Conservation (phyloP, 2,113 vertebrate genomes). For the Sinocyclocheilus grahami region DNA sequence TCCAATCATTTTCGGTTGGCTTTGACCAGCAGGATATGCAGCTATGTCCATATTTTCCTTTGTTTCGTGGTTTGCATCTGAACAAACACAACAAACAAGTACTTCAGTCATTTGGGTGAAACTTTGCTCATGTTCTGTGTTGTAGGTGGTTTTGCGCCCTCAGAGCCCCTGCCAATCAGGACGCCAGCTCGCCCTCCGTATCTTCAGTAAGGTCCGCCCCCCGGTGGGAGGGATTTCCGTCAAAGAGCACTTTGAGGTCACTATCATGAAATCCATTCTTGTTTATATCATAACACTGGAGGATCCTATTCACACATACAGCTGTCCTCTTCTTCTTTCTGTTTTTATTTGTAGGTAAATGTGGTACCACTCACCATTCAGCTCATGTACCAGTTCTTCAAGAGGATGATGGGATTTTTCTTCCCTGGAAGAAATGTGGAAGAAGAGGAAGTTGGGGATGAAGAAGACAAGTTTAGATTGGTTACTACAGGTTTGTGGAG, state of each 20-base stretch:
- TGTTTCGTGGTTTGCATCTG: neutral
- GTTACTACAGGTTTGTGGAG: conserved; percentile 89
- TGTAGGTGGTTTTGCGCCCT: conserved; percentile 93
- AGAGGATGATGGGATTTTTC: conserved; percentile 99
- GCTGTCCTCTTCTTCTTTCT: conserved; percentile 1
- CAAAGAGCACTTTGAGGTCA: conserved; percentile 98
- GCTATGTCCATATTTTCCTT: neutral
- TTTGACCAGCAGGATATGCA: neutral
- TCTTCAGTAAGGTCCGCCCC: conserved; percentile 98
- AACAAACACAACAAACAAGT: neutral
- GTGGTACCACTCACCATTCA: conserved; percentile 98
- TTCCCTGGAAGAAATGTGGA: conserved; percentile 94
- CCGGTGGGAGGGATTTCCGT: conserved; percentile 98
- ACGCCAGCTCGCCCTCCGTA: conserved; percentile 91
- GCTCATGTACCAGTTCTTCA: conserved; percentile 99
- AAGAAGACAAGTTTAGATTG: conserved; percentile 96
- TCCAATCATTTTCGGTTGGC: neutral
- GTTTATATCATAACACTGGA: neutral
- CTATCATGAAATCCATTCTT: neutral
- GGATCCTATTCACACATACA: neutral
- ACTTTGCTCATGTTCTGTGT: conserved; percentile 26
- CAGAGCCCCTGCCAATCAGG: conserved; percentile 92
- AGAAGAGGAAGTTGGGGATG: conserved; percentile 95
- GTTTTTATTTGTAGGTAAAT: conserved; percentile 81
- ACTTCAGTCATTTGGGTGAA: neutral